Conservation (phyloP, 2,797 vertebrate species). For the Eupleurogrammus muticus region DNA sequence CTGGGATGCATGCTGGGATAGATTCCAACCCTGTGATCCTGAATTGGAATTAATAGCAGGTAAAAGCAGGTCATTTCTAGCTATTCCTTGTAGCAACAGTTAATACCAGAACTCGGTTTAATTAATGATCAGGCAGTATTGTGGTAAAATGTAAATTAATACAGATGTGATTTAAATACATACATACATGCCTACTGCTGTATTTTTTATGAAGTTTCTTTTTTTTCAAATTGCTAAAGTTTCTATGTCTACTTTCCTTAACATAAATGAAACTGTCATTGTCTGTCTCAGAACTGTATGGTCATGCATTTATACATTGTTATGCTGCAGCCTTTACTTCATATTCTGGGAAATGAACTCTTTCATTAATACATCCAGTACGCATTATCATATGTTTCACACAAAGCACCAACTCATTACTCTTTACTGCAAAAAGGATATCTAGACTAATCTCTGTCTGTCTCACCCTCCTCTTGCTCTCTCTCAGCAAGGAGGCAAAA, state of each 20-base stretch:
- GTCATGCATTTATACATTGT: slow-evolving; percentile 13
- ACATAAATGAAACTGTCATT: not conserved
- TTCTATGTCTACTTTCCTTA: not conserved
- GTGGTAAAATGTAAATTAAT: not conserved
- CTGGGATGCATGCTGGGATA: no score
- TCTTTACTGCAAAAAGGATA: slow-evolving; percentile 18
- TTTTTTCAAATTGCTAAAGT: not conserved
- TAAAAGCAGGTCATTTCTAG: no score
- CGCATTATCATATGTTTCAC: slow-evolving; percentile 22
- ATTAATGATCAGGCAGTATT: not conserved
- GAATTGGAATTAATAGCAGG: no score
- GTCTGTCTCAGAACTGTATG: slow-evolving; percentile 1
- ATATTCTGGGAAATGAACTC: not conserved
- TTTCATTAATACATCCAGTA: slow-evolving; percentile 17
- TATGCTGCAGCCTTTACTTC: slow-evolving; percentile 4
- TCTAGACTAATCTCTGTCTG: slow-evolving; percentile 13
- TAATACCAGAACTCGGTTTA: not conserved
- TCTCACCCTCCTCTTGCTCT: not conserved
- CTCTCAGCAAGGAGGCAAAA: slow-evolving; percentile 13
- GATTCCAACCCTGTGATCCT: no score
- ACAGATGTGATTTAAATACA: not conserved
- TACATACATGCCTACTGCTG: not conserved
- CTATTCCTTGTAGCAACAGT: no score
- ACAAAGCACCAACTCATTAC: slow-evolving; percentile 22
- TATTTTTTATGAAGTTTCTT: no score